These are phyloP conservation scores for Pterocles burchelli DNA, from an alignment of 2,113 vertebrate genomes.

Conservation along the genomic window DNA sequence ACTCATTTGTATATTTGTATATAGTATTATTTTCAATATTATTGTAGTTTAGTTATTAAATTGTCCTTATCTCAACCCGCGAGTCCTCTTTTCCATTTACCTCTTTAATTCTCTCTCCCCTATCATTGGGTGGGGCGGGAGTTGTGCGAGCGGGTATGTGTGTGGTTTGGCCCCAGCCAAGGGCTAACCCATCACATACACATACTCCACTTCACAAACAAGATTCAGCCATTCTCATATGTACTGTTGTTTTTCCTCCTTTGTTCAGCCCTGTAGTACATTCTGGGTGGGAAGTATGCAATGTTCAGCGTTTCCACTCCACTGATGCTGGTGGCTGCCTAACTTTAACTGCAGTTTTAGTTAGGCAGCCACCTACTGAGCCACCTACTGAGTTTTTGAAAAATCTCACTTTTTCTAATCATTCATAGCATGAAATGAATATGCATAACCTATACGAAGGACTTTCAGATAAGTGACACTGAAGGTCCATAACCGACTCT, in stretches of 20 bases:
- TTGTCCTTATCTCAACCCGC: no score
- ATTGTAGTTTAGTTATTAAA: no score
- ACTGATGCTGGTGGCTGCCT: background rate
- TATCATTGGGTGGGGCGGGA: no score
- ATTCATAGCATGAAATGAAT: background rate
- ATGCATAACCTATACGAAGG: background rate
- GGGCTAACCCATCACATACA: no score
- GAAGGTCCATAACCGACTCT: background rate
- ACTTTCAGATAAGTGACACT: background rate
- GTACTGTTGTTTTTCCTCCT: background rate
- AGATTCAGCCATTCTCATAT: background rate
- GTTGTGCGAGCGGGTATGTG: no score
- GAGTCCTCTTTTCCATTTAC: no score
- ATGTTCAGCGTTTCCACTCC: background rate
- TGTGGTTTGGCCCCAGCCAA: no score
- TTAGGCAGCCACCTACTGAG: no score
- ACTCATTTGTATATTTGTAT: no score
- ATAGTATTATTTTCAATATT: no score
- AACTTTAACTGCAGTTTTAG: background rate
- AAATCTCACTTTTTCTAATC: background rate
- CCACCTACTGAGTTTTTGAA: background rate
- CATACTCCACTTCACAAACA: background rate
- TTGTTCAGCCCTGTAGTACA: background rate
- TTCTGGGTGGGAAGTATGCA: background rate
- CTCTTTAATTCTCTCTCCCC: no score